Evolutionary conservation across 2,797 vertebrate species (phyloP).

Genomic region (Anomalospiza imberbis): DNA sequence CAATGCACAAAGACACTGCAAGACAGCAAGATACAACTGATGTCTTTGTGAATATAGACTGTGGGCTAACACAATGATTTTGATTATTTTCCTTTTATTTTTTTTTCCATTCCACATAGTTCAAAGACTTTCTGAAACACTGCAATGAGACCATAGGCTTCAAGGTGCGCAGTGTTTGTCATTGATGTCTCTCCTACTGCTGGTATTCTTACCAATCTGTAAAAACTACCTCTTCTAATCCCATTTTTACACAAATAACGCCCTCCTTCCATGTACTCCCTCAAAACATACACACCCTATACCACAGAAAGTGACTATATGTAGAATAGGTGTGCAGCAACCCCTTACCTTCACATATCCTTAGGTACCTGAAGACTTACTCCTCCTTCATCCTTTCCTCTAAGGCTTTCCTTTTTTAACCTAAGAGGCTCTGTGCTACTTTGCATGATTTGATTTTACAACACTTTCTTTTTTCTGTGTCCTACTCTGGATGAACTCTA

Average conservation of each 20-base stretch:
- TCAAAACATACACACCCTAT: background rate
- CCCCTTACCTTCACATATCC: background rate
- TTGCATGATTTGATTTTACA: background rate
- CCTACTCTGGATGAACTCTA: background rate
- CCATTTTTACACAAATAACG: background rate
- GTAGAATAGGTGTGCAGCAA: background rate
- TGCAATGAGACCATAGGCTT: background rate
- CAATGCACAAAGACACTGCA: background rate
- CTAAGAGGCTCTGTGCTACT: background rate
- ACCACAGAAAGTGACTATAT: background rate
- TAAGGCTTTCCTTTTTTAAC: background rate
- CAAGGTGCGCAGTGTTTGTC: background rate
- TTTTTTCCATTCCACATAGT: background rate
- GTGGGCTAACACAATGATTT: background rate
- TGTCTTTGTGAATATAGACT: background rate
- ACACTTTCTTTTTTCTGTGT: background rate
- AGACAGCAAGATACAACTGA: background rate
- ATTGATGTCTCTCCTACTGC: background rate
- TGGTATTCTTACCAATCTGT: background rate
- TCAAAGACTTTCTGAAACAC: slow-evolving; percentile 30
- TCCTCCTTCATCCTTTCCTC: background rate
- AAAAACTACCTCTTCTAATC: background rate
- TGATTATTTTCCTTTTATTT: slow-evolving; percentile 35
- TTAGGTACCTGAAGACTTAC: background rate
- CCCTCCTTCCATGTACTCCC: background rate